These are phyloP conservation scores for Alligator sinensis DNA, from an alignment of 2,113 vertebrate species.

Conservation along the genomic window DNA sequence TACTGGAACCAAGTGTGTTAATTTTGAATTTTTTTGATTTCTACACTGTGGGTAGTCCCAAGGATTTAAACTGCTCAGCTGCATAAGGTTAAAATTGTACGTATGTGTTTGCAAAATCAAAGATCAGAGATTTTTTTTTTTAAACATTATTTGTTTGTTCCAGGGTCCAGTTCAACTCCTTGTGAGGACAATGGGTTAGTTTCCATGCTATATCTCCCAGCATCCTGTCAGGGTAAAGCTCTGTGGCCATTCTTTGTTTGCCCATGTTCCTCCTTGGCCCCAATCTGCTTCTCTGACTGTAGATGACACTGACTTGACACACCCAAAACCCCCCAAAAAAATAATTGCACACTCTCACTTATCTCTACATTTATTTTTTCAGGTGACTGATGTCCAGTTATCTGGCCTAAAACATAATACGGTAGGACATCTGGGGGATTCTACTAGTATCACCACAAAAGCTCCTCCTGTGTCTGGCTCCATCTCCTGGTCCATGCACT, in stretches of 20 bases:
- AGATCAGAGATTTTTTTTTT: slow-evolving; percentile 9
- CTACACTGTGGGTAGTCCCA: neutral
- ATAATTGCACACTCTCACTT: neutral
- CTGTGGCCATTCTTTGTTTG: neutral
- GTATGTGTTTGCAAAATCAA: neutral
- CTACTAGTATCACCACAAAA: neutral
- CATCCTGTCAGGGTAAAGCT: neutral
- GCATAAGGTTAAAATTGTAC: slow-evolving; percentile 19
- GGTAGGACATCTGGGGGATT: neutral
- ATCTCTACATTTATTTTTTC: slow-evolving; percentile 20
- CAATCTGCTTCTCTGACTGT: neutral
- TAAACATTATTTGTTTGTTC: neutral
- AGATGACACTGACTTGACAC: neutral
- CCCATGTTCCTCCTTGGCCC: neutral
- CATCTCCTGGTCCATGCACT: neutral
- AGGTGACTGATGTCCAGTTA: neutral
- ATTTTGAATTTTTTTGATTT: too few species aligned
- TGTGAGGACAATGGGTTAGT: neutral
- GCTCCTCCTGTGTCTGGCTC: neutral
- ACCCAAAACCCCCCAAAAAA: neutral
- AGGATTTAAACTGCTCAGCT: slow-evolving; percentile 15
- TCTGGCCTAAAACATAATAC: neutral
- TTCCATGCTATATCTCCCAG: neutral
- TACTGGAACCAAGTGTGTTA: too few species aligned
- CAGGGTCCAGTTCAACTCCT: neutral